Evolutionary conservation across 2,888 invertebrate species (phyloP), one percentile per base, ranked within the genome.

Genomic region (Melanchra persicariae): DNA sequence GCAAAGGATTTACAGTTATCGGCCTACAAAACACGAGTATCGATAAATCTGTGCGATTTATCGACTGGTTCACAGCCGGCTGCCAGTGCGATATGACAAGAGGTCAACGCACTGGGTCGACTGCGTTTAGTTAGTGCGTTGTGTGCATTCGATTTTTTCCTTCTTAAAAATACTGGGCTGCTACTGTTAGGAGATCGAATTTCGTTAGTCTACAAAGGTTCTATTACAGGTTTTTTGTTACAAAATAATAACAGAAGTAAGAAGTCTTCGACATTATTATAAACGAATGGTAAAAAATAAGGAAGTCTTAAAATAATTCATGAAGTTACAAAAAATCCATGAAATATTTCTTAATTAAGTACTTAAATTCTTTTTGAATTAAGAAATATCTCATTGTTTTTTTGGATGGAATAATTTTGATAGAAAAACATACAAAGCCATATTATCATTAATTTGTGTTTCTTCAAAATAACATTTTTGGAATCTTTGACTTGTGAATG

Each of bases 51-150:
- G 66, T 62, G 72, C 67, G 81, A 80, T 83, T 85, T 85, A 85
- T 85, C 87, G 86, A 86, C 81, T 80, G 65, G 66, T 67, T 74
- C 74, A 66, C 87, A 87, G 76, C 86, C 90, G 82, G 64, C 79
- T 69, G 86, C 85, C 82, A 85, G 93, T 94, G 95, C 94, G 93
- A 95, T 95, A 95, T 93, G 94, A 90, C 87, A 83, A 75, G 86
- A 87, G 94, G 91, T 91, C 93, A 89, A 89, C 78, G 92, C 78
- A 85, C 93, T 86, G 86, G 0, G 10, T 22, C 80, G 81, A 86
- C 87, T 86, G 71, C 70, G 85, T 75, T 83, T 83, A 79, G 83
- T 85, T 43, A 77, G 77, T 87, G 87, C 85, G 85, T 87, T 91
- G 89, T 91, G 89, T 91, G 92, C 93, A 90, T 88, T 90, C 87